These are phyloP conservation scores for Sorex maritimensis DNA, from an alignment of 2,797 vertebrate species.

Conservation along the genomic window DNA sequence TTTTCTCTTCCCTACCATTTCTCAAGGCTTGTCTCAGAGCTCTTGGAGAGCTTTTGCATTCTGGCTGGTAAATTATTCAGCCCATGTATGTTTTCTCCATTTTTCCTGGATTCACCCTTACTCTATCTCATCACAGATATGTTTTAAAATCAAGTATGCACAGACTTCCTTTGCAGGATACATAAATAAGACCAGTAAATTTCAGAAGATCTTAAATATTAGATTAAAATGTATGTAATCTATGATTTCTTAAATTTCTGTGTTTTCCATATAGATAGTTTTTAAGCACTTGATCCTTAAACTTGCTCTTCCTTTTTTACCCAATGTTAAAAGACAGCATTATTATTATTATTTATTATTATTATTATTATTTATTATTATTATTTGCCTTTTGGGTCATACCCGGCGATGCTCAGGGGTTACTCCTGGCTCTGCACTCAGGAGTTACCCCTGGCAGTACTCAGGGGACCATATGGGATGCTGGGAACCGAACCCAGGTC, in stretches of 20 bases:
- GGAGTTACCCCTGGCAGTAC: too few relatives aligned
- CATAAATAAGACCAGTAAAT: slow-evolving; percentile 22
- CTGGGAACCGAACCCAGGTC: too few relatives aligned
- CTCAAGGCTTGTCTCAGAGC: slow-evolving; percentile 24
- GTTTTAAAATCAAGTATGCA: background rate
- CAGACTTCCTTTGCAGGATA: background rate
- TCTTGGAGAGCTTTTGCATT: background rate
- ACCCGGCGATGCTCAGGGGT: too few relatives aligned
- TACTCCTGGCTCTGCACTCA: too few relatives aligned
- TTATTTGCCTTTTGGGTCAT: too few relatives aligned
- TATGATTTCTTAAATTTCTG: slow-evolving; percentile 9
- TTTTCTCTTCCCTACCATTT: background rate
- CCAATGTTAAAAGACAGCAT: slow-evolving; percentile 7
- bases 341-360: too few relatives aligned
- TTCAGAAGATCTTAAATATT: background rate
- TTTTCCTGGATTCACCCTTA: slow-evolving; percentile 27
- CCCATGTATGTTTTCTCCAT: background rate
- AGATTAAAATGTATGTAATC: background rate
- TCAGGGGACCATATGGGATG: too few relatives aligned
- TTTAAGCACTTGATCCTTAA: slow-evolving; percentile 30
- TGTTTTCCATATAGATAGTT: slow-evolving; percentile 44
- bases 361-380: too few relatives aligned
- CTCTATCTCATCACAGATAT: background rate
- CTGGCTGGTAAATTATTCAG: background rate
- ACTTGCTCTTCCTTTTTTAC: background rate